These are phyloP conservation scores for Notoglanidium macrostoma DNA, from an alignment of 2,797 vertebrate genomes.

Conservation along the genomic window DNA sequence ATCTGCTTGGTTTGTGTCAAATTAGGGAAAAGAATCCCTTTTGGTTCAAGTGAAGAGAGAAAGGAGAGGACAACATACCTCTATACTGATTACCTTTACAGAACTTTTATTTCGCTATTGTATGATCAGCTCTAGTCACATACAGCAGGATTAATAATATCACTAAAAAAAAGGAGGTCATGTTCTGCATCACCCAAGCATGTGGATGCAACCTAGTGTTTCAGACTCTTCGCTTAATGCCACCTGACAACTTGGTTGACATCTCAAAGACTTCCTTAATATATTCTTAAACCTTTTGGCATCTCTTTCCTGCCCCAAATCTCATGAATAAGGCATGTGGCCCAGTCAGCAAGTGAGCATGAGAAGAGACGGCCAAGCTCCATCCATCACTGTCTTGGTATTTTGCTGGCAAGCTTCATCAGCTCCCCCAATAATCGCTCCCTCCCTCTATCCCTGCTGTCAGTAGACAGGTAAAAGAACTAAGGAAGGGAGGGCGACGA, in stretches of 20 bases:
- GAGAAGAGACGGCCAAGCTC: slow-evolving; percentile 77
- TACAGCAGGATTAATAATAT: slow-evolving; percentile 17
- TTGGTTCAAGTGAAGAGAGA: neutral
- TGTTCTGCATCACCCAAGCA: slow-evolving; percentile 49
- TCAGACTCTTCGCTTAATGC: slow-evolving; percentile 77
- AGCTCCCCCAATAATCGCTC: slow-evolving; percentile 74
- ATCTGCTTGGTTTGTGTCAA: slow-evolving; percentile 15
- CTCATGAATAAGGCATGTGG: slow-evolving; percentile 89
- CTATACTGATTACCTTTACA: neutral
- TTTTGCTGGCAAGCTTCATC: slow-evolving; percentile 76
- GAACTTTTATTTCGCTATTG: slow-evolving; percentile 15
- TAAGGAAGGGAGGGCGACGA: slow-evolving; percentile 15
- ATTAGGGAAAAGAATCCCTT: slow-evolving; percentile 8
- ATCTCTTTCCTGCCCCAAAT: slow-evolving; percentile 79
- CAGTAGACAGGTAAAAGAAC: slow-evolving; percentile 73
- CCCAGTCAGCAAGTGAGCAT: slow-evolving; percentile 88
- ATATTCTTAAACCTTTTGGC: slow-evolving; percentile 88
- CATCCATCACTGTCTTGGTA: slow-evolving; percentile 85
- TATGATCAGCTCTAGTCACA: slow-evolving; percentile 2
- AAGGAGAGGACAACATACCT: neutral
- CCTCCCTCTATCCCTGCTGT: slow-evolving; percentile 67
- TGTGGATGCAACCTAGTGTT: slow-evolving; percentile 58
- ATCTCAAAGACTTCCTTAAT: slow-evolving; percentile 84
- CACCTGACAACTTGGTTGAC: slow-evolving; percentile 82
- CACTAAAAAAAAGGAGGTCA: neutral